Evolutionary conservation across 2,888 invertebrate genomes (phyloP), one percentile per base, ranked within the genome.

Genomic region (Disparrhopalites patrizii): DNA sequence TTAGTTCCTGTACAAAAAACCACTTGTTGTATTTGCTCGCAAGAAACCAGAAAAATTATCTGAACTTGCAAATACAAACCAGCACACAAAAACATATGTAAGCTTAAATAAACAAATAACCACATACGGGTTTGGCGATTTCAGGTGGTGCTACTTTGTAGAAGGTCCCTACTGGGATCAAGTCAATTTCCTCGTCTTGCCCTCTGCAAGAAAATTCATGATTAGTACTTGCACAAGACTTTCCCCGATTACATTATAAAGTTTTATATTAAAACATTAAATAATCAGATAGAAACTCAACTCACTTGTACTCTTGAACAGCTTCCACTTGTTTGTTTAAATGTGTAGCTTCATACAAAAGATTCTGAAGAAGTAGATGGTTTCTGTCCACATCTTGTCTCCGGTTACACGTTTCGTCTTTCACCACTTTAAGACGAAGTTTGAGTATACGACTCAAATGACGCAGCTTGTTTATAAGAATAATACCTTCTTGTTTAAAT

Each of bases 311-410:
- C 77, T 95, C 92, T 67, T 93, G 84, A 77, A 96, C 96, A 77
- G 93, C 93, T 23, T 90, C 87, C n/a, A 93, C 93, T 83, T 97
- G 96, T 75, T 93, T 92, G 74, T 93, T 89, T 23, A 97, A 82
- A 81, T 97, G 94, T 78, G 92, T 89, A 8, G 91, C 88, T 83
- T 97, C 97, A 79, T 97, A 97, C 4, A 95, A 81, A 58, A 97
- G 83, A 81, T 97, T 97, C 80, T 97, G 95, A 62, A 95, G 82
- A 75, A 92, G 90, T 58, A 97, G 81, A 78, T 95, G 90, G 74
- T 91, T 90, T 62, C 89, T 89, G 77, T 97, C 96, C 0, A 95
- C 93, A 73, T 88, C 87, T 76, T 89, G 88, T 78, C 75, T 54
- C 23, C 65, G 43, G 18, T 23, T 54, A 38, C 55, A 40, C 20